A percentile compares a stretch with the other conserved stretches of the same genome.
Conservation (phyloP, 2,888 invertebrate species). For the Xestia c-nigrum region DNA sequence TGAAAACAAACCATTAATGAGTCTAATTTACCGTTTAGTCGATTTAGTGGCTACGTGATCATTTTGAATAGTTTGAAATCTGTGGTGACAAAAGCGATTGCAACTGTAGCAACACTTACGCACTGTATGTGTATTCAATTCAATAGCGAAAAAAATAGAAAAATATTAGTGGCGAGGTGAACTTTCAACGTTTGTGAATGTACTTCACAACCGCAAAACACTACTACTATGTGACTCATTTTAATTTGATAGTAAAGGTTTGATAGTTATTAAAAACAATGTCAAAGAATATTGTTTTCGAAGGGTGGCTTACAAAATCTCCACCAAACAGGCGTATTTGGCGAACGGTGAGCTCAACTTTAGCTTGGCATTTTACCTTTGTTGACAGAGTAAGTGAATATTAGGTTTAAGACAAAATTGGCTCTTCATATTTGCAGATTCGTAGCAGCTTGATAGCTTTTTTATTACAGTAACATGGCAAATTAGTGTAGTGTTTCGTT, state of each 20-base stretch:
- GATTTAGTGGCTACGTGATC: background rate
- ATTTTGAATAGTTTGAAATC: background rate
- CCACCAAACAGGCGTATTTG: conserved; percentile 97
- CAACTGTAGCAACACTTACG: conserved; percentile 32
- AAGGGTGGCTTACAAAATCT: conserved; percentile 99
- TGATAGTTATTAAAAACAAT: conserved; percentile 68
- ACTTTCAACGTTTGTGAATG: conserved; percentile 47
- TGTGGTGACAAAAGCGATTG: conserved; percentile 7
- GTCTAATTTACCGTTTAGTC: background rate
- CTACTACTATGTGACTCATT: conserved; percentile 56
- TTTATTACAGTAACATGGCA: conserved; percentile 8
- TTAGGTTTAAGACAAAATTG: conserved; percentile 54
- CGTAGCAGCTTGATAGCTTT: conserved; percentile 18
- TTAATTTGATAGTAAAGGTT: conserved; percentile 14
- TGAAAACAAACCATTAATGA: background rate
- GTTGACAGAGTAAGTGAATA: conserved; percentile 79
- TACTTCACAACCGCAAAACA: conserved; percentile 38
- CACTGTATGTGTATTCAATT: conserved; percentile 4
- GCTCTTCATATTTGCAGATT: conserved; percentile 16
- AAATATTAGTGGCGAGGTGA: conserved; percentile 48
- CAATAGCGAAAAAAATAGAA: conserved; percentile 39
- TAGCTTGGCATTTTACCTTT: conserved; percentile 75
- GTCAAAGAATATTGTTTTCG: conserved; percentile 94
- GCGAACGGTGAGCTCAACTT: conserved; percentile 95
- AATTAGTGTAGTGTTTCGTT: conserved; percentile 54